Base-by-base conservation (phyloP, 2,797 vertebrate species). In the Chelon labrosus region DNA sequence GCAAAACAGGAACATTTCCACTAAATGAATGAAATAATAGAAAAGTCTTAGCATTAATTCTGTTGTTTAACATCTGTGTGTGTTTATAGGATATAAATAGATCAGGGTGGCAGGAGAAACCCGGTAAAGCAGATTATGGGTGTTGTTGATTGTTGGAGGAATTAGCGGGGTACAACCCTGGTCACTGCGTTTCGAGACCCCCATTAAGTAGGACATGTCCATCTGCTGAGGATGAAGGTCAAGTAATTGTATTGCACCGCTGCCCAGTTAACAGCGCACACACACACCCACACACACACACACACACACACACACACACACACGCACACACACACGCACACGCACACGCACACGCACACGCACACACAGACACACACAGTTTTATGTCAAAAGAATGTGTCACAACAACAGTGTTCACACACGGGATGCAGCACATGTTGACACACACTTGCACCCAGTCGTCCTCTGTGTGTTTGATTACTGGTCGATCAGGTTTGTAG, bases 161-260 rank as follows among this genome's bases (percentile, higher is more conserved):
- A 70, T 85, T 81, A 84, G 55, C 60, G 69, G 54, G 55, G 59
- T 70, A 73, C 41, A 69, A 78, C 49, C 69, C 61, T 25, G 63
- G 78, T 87, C 84, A 77, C 53, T 25, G 3, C 44, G 64, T 79
- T 80, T 51, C 35, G 6, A 80, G 67, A 49, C 58, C 79, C 83
- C 82, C 78, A 22, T 80, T 81, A 82, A 89, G 75, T 8, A 61
- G 79, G 66, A 69, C 27, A 66, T 76, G 59, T 85, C 85, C 86
- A 83, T 88, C 85, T 90, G 82, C 79, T 84, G 86, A 82, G 81
- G 83, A 86, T 85, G 77, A 76, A 80, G 83, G 75, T 73, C 56
- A 38, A 73, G 62, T n/a, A 25, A 58, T 73, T 73, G 52, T 78
- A 67, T 1, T 20, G 19, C 25, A 35, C 22, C 8, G 11, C 17